Base-by-base conservation (phyloP, 1,140 invertebrate genomes). In the Rhopalosiphum padi region DNA sequence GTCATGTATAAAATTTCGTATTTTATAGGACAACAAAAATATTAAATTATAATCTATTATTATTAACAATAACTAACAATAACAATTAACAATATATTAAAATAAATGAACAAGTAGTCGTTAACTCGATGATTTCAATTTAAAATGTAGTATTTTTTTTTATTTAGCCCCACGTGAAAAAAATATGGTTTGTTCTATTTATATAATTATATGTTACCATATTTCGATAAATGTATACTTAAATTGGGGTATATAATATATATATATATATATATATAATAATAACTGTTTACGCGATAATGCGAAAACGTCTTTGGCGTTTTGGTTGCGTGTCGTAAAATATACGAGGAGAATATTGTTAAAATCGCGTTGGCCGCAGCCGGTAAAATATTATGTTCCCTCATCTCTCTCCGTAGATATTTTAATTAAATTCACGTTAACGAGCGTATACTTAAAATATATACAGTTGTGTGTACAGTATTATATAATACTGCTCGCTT, bases 401-500 rank as follows among this genome's bases (percentile, higher is more conserved):
- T 87, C 85, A 6, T 46, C 43, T 46, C 43, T 43, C 87, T 35
- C 21, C n/a, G n/a, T 25, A 53, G 48, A 89, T 46, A 53, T 90
- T 90, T 90, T 90, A 90, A 90, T 90, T 90, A 90, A 90, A 90
- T 60, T 51, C 37, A 60, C 88, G 88, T 89, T 89, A 89, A 90
- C 88, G 88, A 90, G n/a, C 46, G 30, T n/a, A 35, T 25, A 46
- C 11, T 46, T 46, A 46, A 43, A 15, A 25, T 37, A 23, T 25
- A 41, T 25, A 43, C 41, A 25, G 83, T 25, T 86, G 23, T 86
- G 37, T 43, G 37, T n/a, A 18, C 30, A 77, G 60, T 35, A 77
- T 77, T 68, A 77, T 77, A 77, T 77, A 77, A 77, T 77, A 77
- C 60, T 77, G 60, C 30, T 77, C 15, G 60, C 60, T n/a, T 77